Conservation (phyloP, 1,140 invertebrate species). For the Carposina sasakii region DNA sequence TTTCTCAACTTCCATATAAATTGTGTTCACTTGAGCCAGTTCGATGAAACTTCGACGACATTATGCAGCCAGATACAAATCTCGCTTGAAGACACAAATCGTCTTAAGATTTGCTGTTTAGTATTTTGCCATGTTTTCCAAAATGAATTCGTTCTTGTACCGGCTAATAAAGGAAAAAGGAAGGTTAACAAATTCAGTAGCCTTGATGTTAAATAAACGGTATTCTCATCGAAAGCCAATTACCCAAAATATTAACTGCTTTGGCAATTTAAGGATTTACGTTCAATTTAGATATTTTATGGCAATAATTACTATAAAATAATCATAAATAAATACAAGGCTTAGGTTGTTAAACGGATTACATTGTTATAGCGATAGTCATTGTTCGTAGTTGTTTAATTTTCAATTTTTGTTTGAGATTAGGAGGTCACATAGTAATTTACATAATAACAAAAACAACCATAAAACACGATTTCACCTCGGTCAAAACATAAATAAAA, state of each 20-base stretch:
- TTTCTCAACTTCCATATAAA: slow-evolving; percentile 56
- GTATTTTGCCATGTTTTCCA: neutral
- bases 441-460: too few species aligned
- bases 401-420: slow-evolving; percentile 22
- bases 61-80: too few species aligned
- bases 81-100: too few species aligned
- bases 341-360: neutral
- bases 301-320: neutral
- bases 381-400: slow-evolving; percentile 24
- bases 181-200: slow-evolving; percentile 16
- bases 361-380: neutral
- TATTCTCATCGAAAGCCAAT: neutral
- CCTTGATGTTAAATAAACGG: neutral
- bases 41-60: slow-evolving; percentile 26
- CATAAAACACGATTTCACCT: too few species aligned
- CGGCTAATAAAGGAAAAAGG: too few species aligned
- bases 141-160: slow-evolving; percentile 22
- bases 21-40: slow-evolving; percentile 19
- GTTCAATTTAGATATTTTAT: neutral
- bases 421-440: too few species aligned
- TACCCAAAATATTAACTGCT: neutral
- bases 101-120: too few species aligned
- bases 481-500: too few species aligned
- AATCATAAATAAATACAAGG: neutral
- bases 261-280: neutral